Evolutionary conservation across 2,888 invertebrate genomes (phyloP).

Genomic region (Muschampia staudingeri): DNA sequence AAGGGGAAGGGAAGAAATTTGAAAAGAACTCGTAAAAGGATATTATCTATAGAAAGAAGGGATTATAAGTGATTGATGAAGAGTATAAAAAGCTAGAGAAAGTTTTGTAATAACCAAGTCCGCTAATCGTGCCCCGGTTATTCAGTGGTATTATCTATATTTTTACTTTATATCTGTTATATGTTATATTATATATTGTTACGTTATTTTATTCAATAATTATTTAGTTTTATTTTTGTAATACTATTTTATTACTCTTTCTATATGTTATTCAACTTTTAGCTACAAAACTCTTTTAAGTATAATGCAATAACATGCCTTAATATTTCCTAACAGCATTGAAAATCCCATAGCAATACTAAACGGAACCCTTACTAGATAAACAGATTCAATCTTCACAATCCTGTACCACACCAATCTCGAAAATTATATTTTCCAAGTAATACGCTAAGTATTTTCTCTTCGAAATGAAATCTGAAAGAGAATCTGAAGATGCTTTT

Average conservation of each 20-base stretch:
- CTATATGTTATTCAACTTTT: too few relatives aligned
- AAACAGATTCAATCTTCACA: background rate
- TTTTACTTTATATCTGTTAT: too few relatives aligned
- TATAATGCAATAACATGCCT: too few relatives aligned
- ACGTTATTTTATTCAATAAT: too few relatives aligned
- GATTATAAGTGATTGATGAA: slow-evolving; percentile 31
- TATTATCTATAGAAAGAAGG: slow-evolving; percentile 16
- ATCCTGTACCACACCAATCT: slow-evolving; percentile 68
- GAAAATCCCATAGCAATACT: background rate
- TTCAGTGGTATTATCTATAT: too few relatives aligned
- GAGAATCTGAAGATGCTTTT: slow-evolving; percentile 35
- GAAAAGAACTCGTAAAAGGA: slow-evolving; percentile 24
- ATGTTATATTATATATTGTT: too few relatives aligned
- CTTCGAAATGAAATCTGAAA: slow-evolving; percentile 30
- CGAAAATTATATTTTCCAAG: slow-evolving; percentile 77
- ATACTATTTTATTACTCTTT: too few relatives aligned
- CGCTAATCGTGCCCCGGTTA: background rate
- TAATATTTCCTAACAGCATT: background rate
- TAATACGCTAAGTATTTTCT: slow-evolving; percentile 71
- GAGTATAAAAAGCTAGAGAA: slow-evolving; percentile 7
- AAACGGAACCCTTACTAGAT: slow-evolving; percentile 9
- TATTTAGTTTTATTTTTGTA: too few relatives aligned
- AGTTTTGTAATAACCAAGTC: slow-evolving; percentile 8
- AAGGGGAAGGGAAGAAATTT: slow-evolving; percentile 12
- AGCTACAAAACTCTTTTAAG: too few relatives aligned